Percentiles rank a stretch among this genome's conserved stretches.
Conservation (phyloP, 2,113 vertebrate genomes). For the Heterotilapia buettikoferi region DNA sequence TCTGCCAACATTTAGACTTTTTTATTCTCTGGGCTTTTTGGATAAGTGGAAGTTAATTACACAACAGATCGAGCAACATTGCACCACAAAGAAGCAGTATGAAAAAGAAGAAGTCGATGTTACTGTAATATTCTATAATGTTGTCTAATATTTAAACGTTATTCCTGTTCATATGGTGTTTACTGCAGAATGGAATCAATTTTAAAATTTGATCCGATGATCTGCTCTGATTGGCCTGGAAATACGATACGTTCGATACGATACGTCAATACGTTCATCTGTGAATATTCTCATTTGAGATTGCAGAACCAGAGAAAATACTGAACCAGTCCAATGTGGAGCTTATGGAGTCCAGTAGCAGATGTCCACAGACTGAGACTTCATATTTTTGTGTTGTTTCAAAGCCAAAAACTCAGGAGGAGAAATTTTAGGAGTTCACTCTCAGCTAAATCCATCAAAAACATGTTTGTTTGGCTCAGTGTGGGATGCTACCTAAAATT, state of each 20-base stretch:
- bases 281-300: neutral
- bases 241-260: rapidly evolving
- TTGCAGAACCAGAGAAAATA: neutral
- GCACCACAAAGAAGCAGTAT: neutral
- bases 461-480: neutral
- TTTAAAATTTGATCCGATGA: neutral
- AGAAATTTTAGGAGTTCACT: rapidly evolving
- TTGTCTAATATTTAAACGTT: neutral
- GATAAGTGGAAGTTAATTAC: neutral
- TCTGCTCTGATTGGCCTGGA: neutral
- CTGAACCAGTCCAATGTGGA: rapidly evolving
- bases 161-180: neutral
- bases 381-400: neutral
- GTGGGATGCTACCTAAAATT: neutral
- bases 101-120: neutral
- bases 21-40: neutral
- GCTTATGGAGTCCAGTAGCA: neutral
- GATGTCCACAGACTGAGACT: rapidly evolving
- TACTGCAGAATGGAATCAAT: neutral
- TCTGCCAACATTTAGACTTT: neutral
- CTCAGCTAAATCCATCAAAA: neutral
- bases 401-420: neutral
- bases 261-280: rapidly evolving
- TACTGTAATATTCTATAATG: neutral
- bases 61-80: neutral